Evolutionary conservation across 1,140 invertebrate genomes (phyloP), one percentile per base, ranked within the genome.

Genomic region (Ylistrum balloti): DNA sequence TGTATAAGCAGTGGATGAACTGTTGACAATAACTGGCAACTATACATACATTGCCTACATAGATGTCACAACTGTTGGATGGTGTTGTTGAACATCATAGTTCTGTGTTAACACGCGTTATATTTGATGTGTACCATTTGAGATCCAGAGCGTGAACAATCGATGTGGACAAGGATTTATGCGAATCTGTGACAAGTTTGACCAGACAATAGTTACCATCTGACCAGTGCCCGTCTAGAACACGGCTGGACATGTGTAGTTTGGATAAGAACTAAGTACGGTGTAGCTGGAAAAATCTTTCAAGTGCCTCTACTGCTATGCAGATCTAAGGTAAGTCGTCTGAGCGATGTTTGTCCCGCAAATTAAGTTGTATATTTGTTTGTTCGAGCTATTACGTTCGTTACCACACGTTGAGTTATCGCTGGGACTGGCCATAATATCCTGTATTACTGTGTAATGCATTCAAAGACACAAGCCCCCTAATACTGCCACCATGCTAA

Each of bases 121-220:
- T 28, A 74, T 74, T 74, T 74, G 22, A 74, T 74, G 56, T 74
- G n/a, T 74, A 74, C 5, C 56, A 28, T 74, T 74, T 74, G n/a
- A 74, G n/a, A 1, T 74, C 56, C 5, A n/a, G 5, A 3, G 56
- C 17, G 56, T 74, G 56, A 28, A 74, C 56, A 74, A 74, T 74
- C 56, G 56, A 74, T 74, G 56, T 74, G 56, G n/a, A 74, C 28
- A n/a, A 28, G 56, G 56, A 74, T 74, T 28, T 74, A 74, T 56
- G 45, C 13, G 35, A 38, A 38, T 45, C 41, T 45, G n/a, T 74
- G 56, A 74, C 56, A 74, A 11, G 56, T 3, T 74, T 74, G 56
- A 74, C 56, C 56, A 74, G 56, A 74, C 56, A 74, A 74, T 74
- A 74, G 22, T 28, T 74, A 28, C 56, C 22, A n/a, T 28, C 56